Percentiles rank a stretch among this genome's conserved stretches.
Conservation (phyloP, 2,113 vertebrate genomes). For the Falco punctatus region DNA sequence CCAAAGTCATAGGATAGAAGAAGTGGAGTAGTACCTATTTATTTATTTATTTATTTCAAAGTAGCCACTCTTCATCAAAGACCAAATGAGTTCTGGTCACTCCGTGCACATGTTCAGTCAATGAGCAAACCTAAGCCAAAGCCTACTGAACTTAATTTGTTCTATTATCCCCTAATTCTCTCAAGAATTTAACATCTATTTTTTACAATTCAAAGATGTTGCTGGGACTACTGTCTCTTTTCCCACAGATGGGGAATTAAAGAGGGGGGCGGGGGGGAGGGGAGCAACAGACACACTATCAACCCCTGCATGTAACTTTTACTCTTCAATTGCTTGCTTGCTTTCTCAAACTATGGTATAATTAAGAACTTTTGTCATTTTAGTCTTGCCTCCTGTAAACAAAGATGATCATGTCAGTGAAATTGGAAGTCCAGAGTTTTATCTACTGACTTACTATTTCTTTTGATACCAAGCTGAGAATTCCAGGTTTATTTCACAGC, state of each 20-base stretch:
- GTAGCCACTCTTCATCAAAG: neutral
- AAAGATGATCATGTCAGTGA: neutral
- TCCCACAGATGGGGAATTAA: neutral
- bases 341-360: neutral
- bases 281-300: neutral
- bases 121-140: neutral
- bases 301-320: neutral
- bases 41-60: neutral
- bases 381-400: neutral
- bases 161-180: neutral
- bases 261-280: no score
- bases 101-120: neutral
- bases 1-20: neutral
- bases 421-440: neutral
- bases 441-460: neutral
- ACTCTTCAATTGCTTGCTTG: neutral
- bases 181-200: neutral
- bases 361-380: neutral
- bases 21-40: neutral
- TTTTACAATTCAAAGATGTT: neutral
- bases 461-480: neutral
- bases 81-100: neutral
- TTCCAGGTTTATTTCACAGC: neutral
- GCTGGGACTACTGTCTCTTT: neutral
- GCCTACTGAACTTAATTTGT: neutral